Evolutionary conservation across 2,113 vertebrate species (phyloP).

Genomic region (Passerina amoena): DNA sequence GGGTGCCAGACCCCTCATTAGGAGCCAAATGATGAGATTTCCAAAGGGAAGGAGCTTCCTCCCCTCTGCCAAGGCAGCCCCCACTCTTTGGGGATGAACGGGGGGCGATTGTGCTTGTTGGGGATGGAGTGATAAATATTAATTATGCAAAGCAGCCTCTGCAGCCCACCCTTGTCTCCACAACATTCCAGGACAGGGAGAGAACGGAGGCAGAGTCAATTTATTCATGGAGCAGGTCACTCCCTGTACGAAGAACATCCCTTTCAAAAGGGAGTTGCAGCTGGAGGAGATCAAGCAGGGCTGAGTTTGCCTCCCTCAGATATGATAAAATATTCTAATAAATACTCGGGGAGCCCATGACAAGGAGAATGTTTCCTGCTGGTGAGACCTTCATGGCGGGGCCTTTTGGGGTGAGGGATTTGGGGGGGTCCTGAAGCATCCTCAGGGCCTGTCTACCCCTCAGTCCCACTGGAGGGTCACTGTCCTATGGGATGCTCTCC

Average conservation of each 20-base stretch:
- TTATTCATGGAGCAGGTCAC: conserved; percentile 5
- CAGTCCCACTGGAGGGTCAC: accelerated
- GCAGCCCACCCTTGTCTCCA: not conserved
- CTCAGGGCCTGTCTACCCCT: accelerated
- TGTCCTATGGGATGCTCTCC: not conserved
- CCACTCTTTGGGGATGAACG: not conserved
- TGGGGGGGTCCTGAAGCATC: not conserved
- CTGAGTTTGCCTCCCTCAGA: conserved; percentile 24
- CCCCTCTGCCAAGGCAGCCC: not conserved
- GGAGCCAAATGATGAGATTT: accelerated
- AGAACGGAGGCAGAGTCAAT: not conserved
- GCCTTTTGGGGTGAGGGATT: not conserved
- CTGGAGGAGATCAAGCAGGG: not conserved
- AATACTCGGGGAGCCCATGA: not conserved
- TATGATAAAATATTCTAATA: conserved; percentile 45
- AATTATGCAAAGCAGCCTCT: not conserved
- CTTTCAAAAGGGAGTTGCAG: not conserved
- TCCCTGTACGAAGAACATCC: not conserved
- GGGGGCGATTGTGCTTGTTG: not conserved
- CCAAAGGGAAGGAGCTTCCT: not conserved
- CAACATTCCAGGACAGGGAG: not conserved
- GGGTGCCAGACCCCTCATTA: accelerated
- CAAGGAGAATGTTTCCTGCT: accelerated
- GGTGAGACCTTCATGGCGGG: accelerated
- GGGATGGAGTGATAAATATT: not conserved